A percentile compares a stretch with the other conserved stretches of the same genome.
These are phyloP conservation scores for Homarus americanus DNA, from an alignment of 1,140 invertebrate genomes.

Conservation along the genomic window DNA sequence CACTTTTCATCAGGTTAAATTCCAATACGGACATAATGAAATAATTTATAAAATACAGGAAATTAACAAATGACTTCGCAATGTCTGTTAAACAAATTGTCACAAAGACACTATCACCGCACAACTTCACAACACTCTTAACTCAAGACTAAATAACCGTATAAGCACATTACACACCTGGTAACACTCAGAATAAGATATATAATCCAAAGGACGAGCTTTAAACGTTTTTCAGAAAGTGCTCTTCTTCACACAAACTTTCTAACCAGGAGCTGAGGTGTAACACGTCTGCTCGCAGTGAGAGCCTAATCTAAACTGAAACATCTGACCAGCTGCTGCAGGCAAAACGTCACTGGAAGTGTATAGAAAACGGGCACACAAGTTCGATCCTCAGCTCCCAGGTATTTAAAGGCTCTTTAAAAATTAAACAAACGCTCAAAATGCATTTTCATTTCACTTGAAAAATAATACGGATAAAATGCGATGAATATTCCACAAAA, in stretches of 20 bases:
- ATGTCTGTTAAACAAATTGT: constrained; percentile 17
- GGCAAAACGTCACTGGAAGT: constrained; percentile 58
- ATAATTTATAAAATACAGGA: not conserved
- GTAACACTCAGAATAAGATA: constrained; percentile 33
- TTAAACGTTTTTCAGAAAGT: constrained; percentile 41
- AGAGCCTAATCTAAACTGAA: constrained; percentile 62
- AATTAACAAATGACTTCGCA: not conserved
- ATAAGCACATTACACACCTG: constrained; percentile 47
- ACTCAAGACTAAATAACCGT: constrained; percentile 13
- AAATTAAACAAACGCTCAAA: not conserved
- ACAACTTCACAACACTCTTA: constrained; percentile 45
- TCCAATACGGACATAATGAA: no score
- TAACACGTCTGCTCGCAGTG: constrained; percentile 17
- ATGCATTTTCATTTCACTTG: not conserved
- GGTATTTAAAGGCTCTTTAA: not conserved
- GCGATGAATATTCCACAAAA: not conserved
- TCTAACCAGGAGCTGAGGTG: constrained; percentile 28
- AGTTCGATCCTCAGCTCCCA: constrained; percentile 45
- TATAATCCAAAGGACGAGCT: constrained; percentile 43
- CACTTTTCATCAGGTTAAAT: not conserved
- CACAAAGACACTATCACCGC: constrained; percentile 63
- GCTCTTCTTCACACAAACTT: constrained; percentile 62
- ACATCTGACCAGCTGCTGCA: constrained; percentile 64
- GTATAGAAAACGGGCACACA: constrained; percentile 56
- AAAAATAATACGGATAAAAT: not conserved